Conservation (phyloP, 2,113 vertebrate genomes). For the Rissa tridactyla region DNA sequence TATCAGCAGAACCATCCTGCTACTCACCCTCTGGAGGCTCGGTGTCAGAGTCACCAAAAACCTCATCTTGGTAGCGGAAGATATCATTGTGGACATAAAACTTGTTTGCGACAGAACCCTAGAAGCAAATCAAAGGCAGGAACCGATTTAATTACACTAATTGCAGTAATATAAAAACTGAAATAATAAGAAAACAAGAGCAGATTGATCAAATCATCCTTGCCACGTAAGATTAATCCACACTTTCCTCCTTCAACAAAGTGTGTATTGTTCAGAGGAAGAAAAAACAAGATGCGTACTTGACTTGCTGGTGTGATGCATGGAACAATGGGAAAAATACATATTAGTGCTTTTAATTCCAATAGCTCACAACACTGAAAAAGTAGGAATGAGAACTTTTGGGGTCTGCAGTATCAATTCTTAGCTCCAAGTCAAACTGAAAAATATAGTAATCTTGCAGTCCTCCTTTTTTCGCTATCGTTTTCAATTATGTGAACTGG, state of each 20-base stretch:
- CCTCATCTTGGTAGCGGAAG: slow-evolving; percentile 97
- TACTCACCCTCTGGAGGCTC: slow-evolving; percentile 92
- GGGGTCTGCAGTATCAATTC: not conserved
- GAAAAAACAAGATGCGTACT: no score
- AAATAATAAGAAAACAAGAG: not conserved
- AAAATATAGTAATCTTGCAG: not conserved
- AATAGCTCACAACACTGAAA: not conserved
- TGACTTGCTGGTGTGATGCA: no score
- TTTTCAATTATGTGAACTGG: not conserved
- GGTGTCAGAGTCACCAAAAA: slow-evolving; percentile 94
- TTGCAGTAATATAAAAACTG: not conserved
- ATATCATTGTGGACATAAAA: slow-evolving; percentile 99
- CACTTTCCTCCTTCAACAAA: not conserved
- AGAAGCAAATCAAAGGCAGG: slow-evolving; percentile 3
- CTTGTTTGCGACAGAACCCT: slow-evolving; percentile 97
- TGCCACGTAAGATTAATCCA: not conserved
- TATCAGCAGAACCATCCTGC: not conserved
- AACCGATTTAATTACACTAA: not conserved
- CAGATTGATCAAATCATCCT: not conserved
- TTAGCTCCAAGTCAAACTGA: not conserved
- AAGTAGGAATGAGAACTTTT: not conserved
- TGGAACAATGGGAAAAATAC: not conserved
- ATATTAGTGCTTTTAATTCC: not conserved
- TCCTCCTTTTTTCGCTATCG: not conserved
- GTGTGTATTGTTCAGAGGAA: not conserved